A percentile compares a stretch with the other conserved stretches of the same genome.
Conservation (phyloP, 2,113 vertebrate species). For the Hyla sarda region DNA sequence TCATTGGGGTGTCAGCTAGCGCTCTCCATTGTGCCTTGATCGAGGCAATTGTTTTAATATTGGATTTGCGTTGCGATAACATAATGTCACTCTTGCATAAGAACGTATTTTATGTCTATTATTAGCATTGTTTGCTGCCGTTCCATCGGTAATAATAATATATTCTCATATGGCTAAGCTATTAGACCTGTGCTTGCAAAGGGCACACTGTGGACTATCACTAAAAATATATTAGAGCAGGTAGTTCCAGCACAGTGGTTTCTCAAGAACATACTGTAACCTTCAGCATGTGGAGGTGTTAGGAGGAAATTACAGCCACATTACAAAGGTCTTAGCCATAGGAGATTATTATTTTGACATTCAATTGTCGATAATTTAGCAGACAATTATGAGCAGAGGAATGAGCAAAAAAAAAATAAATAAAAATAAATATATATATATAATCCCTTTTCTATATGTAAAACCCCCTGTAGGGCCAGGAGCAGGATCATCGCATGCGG, state of each 20-base stretch:
- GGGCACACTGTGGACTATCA: not conserved
- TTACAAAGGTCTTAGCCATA: not conserved
- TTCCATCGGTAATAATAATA: not conserved
- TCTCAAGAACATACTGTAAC: conserved; percentile 43
- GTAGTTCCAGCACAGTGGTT: not conserved
- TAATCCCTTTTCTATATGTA: not conserved
- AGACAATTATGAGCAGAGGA: too few relatives aligned
- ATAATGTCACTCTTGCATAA: conserved; percentile 2
- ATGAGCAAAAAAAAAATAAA: not conserved
- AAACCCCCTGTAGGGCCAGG: not conserved
- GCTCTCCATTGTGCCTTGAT: conserved; percentile 15
- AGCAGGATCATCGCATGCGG: too few relatives aligned
- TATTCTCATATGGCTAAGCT: conserved; percentile 29
- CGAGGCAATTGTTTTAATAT: conserved; percentile 44
- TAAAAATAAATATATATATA: not conserved
- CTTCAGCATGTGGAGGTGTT: conserved; percentile 10
- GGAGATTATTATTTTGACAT: not conserved
- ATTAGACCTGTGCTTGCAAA: conserved; percentile 1
- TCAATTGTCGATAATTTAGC: not conserved
- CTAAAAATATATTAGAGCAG: conserved; percentile 5
- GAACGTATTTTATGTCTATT: conserved; percentile 6
- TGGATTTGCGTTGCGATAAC: not conserved
- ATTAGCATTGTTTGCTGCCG: conserved; percentile 29
- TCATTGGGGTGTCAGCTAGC: conserved; percentile 34
- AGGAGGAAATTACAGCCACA: conserved; percentile 10